Conservation (phyloP, 2,888 invertebrate genomes). For the Brassicogethes aeneus region DNA sequence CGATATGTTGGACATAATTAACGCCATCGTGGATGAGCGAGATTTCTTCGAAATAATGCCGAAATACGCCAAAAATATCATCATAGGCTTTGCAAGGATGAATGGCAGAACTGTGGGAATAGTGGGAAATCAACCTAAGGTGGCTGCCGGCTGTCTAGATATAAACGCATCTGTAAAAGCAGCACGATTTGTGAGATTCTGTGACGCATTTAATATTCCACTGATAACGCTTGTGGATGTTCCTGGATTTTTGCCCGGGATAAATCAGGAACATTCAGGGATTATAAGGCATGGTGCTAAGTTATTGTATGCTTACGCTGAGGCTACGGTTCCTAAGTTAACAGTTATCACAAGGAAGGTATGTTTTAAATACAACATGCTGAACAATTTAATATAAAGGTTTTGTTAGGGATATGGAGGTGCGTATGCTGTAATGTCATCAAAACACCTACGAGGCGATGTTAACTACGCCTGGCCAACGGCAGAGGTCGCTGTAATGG, state of each 20-base stretch:
- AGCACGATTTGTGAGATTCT: slow-evolving; percentile 59
- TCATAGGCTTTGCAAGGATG: slow-evolving; percentile 54
- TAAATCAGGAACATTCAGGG: slow-evolving; percentile 52
- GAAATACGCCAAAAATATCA: slow-evolving; percentile 55
- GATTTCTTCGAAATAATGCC: slow-evolving; percentile 62
- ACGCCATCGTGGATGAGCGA: slow-evolving; percentile 49
- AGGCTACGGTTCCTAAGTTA: slow-evolving; percentile 61
- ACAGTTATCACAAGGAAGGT: slow-evolving; percentile 59
- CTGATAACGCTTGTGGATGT: slow-evolving; percentile 60
- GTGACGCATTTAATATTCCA: slow-evolving; percentile 62
- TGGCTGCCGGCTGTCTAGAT: slow-evolving; percentile 58
- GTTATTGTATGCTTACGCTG: slow-evolving; percentile 57
- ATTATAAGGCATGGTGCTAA: slow-evolving; percentile 63
- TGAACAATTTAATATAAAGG: too few species aligned
- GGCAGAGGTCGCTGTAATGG: slow-evolving; percentile 63
- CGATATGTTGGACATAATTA: slow-evolving; percentile 54
- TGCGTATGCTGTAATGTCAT: slow-evolving; percentile 62
- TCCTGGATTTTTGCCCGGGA: slow-evolving; percentile 58
- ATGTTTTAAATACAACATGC: too few species aligned
- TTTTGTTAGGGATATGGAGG: slow-evolving; percentile 52
- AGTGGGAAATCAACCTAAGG: slow-evolving; percentile 59
- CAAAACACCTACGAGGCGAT: slow-evolving; percentile 58
- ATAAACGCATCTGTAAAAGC: slow-evolving; percentile 60
- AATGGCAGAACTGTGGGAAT: slow-evolving; percentile 57
- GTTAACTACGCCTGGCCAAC: slow-evolving; percentile 64